A percentile compares a stretch with the other conserved stretches of the same genome.
Conservation (phyloP, 2,797 vertebrate species). For the Hozukius guyotensis region DNA sequence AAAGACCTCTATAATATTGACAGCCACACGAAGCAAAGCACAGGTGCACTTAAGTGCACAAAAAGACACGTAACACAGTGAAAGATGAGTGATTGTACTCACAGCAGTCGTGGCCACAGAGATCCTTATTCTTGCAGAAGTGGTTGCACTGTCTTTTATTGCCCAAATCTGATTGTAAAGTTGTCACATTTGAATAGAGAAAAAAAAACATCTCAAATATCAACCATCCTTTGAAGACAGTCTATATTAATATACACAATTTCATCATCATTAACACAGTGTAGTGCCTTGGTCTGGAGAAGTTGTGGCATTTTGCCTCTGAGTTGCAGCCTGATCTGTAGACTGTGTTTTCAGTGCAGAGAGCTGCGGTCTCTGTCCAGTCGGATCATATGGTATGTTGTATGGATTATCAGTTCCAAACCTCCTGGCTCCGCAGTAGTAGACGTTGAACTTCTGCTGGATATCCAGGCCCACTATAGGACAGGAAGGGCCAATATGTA, state of each 20-base stretch:
- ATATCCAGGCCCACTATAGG: constrained; percentile 92
- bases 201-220: background rate
- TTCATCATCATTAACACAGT: background rate
- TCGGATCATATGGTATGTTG: background rate
- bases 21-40: background rate
- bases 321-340: constrained; percentile 32
- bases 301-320: constrained; percentile 7
- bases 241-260: background rate
- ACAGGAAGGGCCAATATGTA: background rate
- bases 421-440: constrained; percentile 82
- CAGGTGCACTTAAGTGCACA: background rate
- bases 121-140: constrained; percentile 93
- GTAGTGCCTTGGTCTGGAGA: constrained; percentile 45
- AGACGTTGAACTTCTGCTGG: constrained; percentile 86
- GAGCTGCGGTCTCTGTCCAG: constrained; percentile 25
- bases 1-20: background rate
- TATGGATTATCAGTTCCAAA: constrained; percentile 65
- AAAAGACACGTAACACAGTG: background rate
- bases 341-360: constrained; percentile 25
- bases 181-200: background rate
- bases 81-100: constrained; percentile 72
- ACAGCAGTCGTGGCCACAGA: constrained; percentile 97
- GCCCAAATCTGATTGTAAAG: constrained; percentile 40
- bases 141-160: constrained; percentile 91
- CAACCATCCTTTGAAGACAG: background rate